Evolutionary conservation across 1,140 invertebrate species (phyloP).

Genomic region (Phortica variegata): DNA sequence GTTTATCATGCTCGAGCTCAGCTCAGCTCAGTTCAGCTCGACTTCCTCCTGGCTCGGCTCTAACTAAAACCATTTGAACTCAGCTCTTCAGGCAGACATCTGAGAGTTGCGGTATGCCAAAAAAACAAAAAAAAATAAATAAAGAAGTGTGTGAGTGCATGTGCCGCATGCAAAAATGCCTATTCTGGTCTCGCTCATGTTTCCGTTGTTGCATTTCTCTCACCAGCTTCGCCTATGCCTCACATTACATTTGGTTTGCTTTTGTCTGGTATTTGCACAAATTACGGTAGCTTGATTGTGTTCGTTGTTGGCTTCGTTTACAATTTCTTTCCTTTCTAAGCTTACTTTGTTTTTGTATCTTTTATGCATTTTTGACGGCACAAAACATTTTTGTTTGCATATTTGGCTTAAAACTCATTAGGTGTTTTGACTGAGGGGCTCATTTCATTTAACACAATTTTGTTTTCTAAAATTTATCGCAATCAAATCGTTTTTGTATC

Average conservation of each 20-base stretch:
- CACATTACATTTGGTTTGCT: not conserved
- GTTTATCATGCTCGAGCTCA: constrained; percentile 47
- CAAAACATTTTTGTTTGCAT: no score
- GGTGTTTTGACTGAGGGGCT: no score
- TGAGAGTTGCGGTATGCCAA: constrained; percentile 30
- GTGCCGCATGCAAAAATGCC: constrained; percentile 50
- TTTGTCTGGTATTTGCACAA: constrained; percentile 35
- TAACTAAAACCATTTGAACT: constrained; percentile 4
- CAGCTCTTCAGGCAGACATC: no score
- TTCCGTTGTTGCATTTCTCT: no score
- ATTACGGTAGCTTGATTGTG: constrained; percentile 20
- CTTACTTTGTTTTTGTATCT: no score
- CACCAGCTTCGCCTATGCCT: not conserved
- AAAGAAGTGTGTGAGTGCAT: constrained; percentile 29
- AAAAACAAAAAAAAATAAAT: constrained; percentile 22
- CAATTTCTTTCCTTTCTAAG: no score
- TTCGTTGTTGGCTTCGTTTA: no score
- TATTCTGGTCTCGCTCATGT: constrained; percentile 21
- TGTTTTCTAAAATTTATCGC: no score
- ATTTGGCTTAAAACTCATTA: no score
- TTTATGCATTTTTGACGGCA: no score
- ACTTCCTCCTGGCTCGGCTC: not conserved
- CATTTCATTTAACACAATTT: no score
- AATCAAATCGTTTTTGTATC: no score
- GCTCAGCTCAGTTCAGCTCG: constrained; percentile 8